These are phyloP conservation scores for Dione juno DNA, from an alignment of 2,888 invertebrate species.

Conservation along the genomic window DNA sequence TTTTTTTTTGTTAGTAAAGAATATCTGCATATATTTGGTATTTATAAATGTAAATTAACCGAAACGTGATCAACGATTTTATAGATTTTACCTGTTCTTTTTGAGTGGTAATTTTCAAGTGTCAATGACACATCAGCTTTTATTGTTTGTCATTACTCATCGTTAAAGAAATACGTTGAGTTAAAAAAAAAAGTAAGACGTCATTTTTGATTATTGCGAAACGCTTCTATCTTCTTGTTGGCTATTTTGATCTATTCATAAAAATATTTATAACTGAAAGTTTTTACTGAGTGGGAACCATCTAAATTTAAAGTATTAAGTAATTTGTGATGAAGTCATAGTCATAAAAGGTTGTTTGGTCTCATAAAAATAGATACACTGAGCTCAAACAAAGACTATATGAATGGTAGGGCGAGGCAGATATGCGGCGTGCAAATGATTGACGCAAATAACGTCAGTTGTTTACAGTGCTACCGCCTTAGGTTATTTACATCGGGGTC, in stretches of 20 bases:
- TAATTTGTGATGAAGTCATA: slow-evolving; percentile 6
- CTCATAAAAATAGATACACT: slow-evolving; percentile 30
- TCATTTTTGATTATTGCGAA: not conserved
- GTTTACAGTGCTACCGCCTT: slow-evolving; percentile 78
- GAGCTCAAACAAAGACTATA: slow-evolving; percentile 39
- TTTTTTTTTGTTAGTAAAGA: slow-evolving; percentile 1
- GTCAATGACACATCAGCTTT: slow-evolving; percentile 38
- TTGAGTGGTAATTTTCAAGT: slow-evolving; percentile 34
- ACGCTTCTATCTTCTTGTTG: not conserved
- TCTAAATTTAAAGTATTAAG: slow-evolving; percentile 13
- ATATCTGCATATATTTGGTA: not conserved
- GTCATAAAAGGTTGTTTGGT: slow-evolving; percentile 5
- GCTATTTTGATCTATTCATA: slow-evolving; percentile 7
- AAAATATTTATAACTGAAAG: slow-evolving; percentile 6
- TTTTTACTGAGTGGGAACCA: not conserved
- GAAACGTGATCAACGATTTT: slow-evolving; percentile 25
- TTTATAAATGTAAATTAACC: slow-evolving; percentile 25
- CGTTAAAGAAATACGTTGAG: slow-evolving; percentile 31
- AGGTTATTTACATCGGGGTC: slow-evolving; percentile 84
- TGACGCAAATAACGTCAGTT: slow-evolving; percentile 78
- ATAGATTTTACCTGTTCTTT: slow-evolving; percentile 36
- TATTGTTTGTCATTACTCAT: slow-evolving; percentile 32
- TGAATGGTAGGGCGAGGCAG: slow-evolving; percentile 54
- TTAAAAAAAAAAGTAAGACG: slow-evolving; percentile 19
- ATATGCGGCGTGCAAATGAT: slow-evolving; percentile 59